Evolutionary conservation across 1,140 invertebrate species (phyloP).

Genomic region (Drosophila truncata): DNA sequence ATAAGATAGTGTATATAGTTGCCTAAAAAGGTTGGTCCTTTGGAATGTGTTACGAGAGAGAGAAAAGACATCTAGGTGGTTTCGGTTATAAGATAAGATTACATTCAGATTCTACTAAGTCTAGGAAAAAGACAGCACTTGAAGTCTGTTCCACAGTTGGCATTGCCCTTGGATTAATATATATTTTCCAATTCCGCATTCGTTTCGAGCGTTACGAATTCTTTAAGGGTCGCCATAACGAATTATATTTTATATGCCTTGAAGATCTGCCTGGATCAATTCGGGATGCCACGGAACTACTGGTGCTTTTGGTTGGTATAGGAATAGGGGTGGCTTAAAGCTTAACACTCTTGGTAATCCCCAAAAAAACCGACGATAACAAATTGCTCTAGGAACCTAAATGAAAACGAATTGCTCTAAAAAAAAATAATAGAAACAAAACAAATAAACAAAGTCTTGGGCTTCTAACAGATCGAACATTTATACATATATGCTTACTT

Average conservation of each 20-base stretch:
- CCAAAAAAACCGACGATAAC: conserved; percentile 10
- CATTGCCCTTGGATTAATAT: conserved; percentile 33
- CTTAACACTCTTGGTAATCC: conserved; percentile 7
- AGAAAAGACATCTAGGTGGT: conserved; percentile 64
- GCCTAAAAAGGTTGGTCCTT: conserved; percentile 65
- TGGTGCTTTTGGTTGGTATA: conserved; percentile 2
- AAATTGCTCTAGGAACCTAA: conserved; percentile 50
- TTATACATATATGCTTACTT: conserved; percentile 32
- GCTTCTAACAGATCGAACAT: conserved; percentile 54
- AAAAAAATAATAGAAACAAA: conserved; percentile 7
- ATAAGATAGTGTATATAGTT: conserved; percentile 22
- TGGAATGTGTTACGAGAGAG: conserved; percentile 72
- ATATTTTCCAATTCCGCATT: conserved; percentile 20
- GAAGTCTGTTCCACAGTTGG: conserved; percentile 26
- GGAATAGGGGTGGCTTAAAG: conserved; percentile 4
- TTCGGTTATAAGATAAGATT: conserved; percentile 34
- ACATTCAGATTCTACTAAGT: conserved; percentile 16
- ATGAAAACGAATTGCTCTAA: conserved; percentile 61
- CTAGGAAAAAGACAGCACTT: conserved; percentile 16
- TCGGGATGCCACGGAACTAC: conserved; percentile 8
- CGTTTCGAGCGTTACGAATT: conserved; percentile 22
- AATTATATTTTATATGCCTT: conserved; percentile 34
- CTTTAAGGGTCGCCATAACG: conserved; percentile 1
- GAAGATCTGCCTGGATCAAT: conserved; percentile 6
- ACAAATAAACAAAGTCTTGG: conserved; percentile 59